Conservation (phyloP, 2,797 vertebrate genomes). For the Phoeniculus purpureus region DNA sequence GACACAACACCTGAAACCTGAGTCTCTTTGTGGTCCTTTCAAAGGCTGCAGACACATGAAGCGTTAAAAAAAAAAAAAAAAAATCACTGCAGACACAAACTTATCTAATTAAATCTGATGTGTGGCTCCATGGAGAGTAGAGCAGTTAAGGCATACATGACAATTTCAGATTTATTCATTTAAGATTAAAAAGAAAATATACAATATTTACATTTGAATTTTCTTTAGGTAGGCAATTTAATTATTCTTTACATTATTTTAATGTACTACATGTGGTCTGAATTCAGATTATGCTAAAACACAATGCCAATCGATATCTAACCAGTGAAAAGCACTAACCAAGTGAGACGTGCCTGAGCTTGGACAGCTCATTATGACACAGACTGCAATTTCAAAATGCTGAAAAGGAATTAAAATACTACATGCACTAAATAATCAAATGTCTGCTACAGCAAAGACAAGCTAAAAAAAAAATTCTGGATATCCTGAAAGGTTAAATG, state of each 20-base stretch:
- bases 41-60: neutral
- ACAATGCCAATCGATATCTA: neutral
- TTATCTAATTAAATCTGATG: conserved; percentile 61
- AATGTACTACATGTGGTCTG: neutral
- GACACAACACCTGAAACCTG: conserved; percentile 51
- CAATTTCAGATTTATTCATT: neutral
- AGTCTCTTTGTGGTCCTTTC: conserved; percentile 41
- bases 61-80: conserved; percentile 3
- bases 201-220: neutral
- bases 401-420: neutral
- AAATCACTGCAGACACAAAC: conserved; percentile 1
- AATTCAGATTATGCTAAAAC: neutral
- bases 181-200: neutral
- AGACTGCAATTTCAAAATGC: neutral
- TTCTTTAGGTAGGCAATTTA: neutral
- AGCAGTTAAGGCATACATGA: conserved; percentile 5
- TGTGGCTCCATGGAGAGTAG: conserved; percentile 25
- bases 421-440: neutral
- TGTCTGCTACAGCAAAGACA: neutral
- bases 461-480: neutral
- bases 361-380: neutral
- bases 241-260: neutral
- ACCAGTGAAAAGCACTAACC: neutral
- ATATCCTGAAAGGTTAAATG: neutral
- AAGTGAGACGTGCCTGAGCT: neutral